Conservation (phyloP, 2,888 invertebrate species). For the Bedellia somnulentella region DNA sequence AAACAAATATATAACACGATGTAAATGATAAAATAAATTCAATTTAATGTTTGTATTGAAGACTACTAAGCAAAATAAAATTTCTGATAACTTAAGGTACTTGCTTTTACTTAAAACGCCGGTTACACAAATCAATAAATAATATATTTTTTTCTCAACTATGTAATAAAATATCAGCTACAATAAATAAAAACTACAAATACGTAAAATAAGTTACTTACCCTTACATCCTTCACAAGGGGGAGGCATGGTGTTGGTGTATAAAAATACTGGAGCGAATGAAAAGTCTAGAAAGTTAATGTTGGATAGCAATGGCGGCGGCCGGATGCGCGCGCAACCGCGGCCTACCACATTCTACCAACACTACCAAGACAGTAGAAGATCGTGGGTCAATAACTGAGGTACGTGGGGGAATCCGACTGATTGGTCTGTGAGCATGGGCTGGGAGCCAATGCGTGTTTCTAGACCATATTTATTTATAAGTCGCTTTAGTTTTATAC, state of each 20-base stretch:
- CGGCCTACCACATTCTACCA: too few species aligned
- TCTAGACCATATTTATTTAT: too few species aligned
- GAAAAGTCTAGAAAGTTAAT: conserved; percentile 16
- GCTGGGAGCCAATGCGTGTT: conserved; percentile 17
- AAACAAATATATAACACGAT: too few species aligned
- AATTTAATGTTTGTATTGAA: too few species aligned
- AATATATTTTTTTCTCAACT: too few species aligned
- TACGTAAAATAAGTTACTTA: conserved; percentile 16
- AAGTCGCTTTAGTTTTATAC: too few species aligned
- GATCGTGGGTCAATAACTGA: conserved; percentile 53
- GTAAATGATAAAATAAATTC: too few species aligned
- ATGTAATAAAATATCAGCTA: neutral
- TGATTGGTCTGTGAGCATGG: conserved; percentile 20
- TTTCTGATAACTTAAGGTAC: too few species aligned
- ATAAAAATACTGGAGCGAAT: too few species aligned
- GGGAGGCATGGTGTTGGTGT: conserved; percentile 33
- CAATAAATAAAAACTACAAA: conserved; percentile 1
- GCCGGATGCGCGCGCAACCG: conserved; percentile 30
- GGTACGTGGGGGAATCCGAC: conserved; percentile 32
- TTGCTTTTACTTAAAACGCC: too few species aligned
- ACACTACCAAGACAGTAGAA: conserved; percentile 17
- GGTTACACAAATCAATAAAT: too few species aligned
- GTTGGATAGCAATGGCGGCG: conserved; percentile 9
- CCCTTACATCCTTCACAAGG: conserved; percentile 51
- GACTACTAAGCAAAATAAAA: too few species aligned